phyloP scores from a whole-genome alignment of 2,888 invertebrate species.

The Dryococelus australis region DNA sequence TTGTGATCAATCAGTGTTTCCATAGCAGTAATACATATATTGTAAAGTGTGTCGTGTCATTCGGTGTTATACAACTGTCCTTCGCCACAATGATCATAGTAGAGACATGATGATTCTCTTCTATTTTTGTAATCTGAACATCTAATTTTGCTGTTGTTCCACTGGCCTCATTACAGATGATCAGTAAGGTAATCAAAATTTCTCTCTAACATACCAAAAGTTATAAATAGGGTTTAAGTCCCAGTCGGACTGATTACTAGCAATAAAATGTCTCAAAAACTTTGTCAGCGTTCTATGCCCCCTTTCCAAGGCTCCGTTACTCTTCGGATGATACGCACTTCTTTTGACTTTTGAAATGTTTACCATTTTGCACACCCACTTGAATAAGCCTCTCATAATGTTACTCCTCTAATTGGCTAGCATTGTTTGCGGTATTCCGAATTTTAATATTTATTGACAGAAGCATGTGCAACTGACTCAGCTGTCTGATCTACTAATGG shows the following conservation, averaged over 20 bases:
- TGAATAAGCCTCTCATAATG: constrained; percentile 11
- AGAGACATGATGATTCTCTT: too few relatives aligned
- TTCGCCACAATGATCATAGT: too few relatives aligned
- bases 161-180: too few relatives aligned
- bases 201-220: not conserved
- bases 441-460: not conserved
- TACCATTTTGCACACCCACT: not conserved
- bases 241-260: not conserved
- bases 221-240: not conserved
- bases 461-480: not conserved
- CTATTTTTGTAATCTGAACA: too few relatives aligned
- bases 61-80: too few relatives aligned
- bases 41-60: too few relatives aligned
- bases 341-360: not conserved
- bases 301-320: not conserved
- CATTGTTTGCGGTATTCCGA: not conserved
- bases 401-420: not conserved
- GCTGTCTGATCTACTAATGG: not conserved
- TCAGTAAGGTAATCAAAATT: not conserved
- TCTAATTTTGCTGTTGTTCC: too few relatives aligned
- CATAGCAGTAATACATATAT: too few relatives aligned
- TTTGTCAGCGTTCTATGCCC: not conserved
- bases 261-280: not conserved
- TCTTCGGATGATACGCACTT: not conserved
- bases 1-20: too few relatives aligned